Conservation (phyloP, 1,140 invertebrate species). For the Papilio helenus region DNA sequence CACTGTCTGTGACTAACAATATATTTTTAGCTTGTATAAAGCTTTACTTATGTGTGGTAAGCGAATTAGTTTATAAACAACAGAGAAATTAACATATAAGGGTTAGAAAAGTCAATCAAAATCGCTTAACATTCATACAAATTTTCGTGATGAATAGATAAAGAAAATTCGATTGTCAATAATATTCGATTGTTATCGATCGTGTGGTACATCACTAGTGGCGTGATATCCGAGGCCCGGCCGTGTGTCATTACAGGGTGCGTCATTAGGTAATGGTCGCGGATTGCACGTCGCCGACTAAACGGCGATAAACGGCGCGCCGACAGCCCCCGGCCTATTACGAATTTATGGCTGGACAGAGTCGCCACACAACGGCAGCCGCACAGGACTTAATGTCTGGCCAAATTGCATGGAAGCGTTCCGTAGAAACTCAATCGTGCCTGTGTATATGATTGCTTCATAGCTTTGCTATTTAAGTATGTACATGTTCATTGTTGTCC, state of each 20-base stretch:
- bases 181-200: not conserved
- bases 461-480: not conserved
- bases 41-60: too few species aligned
- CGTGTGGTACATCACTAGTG: conserved; percentile 11
- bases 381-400: conserved; percentile 21
- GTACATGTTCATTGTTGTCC: too few species aligned
- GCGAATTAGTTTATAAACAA: too few species aligned
- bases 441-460: conserved; percentile 12
- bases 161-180: not conserved
- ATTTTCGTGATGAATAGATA: not conserved
- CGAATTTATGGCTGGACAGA: conserved; percentile 60
- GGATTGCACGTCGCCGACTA: conserved; percentile 70
- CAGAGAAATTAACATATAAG: not conserved
- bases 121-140: not conserved
- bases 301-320: conserved; percentile 71
- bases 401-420: conserved; percentile 15
- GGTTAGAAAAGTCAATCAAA: too few species aligned
- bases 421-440: conserved; percentile 26
- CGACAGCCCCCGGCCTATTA: conserved; percentile 61
- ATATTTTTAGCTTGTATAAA: not conserved
- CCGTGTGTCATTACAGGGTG: conserved; percentile 60
- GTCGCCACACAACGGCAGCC: conserved; percentile 35
- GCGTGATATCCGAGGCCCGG: conserved; percentile 20
- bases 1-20: not conserved
- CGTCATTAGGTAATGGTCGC: conserved; percentile 70